Percentiles rank a stretch among this genome's conserved stretches.
phyloP scores from a whole-genome alignment of 2,888 invertebrate genomes.

The Pseudococcus longispinus region DNA sequence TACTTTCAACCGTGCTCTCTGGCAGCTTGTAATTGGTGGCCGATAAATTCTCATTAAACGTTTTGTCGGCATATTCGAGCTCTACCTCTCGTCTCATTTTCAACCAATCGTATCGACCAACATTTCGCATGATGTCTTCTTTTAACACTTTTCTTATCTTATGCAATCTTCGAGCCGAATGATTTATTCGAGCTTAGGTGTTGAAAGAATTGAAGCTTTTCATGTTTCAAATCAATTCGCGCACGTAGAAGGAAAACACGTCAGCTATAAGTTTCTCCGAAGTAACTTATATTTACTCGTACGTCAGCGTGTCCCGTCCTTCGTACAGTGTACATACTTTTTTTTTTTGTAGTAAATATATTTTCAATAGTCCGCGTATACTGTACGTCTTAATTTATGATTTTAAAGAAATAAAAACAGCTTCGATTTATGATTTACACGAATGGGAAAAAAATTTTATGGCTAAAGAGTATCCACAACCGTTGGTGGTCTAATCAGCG shows the following conservation, averaged over 20 bases:
- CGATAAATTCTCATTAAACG: slow-evolving; percentile 57
- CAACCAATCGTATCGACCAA: neutral
- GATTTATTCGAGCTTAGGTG: neutral
- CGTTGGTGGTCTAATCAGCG: slow-evolving; percentile 5
- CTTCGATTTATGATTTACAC: slow-evolving; percentile 18
- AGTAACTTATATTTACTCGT: neutral
- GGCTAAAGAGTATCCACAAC: neutral
- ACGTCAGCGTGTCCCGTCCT: neutral
- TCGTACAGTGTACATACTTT: neutral
- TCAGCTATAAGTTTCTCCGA: neutral
- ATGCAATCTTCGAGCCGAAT: neutral
- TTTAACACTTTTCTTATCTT: neutral
- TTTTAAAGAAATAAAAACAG: neutral
- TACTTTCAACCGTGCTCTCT: slow-evolving; percentile 45
- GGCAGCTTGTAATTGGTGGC: slow-evolving; percentile 56
- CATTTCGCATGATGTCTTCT: slow-evolving; percentile 19
- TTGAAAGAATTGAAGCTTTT: neutral
- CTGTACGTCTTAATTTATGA: neutral
- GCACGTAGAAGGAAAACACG: neutral
- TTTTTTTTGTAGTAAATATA: neutral
- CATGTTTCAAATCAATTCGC: neutral
- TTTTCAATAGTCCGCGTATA: neutral
- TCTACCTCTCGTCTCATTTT: slow-evolving; percentile 9
- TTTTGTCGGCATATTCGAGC: slow-evolving; percentile 48
- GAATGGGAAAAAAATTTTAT: neutral